Base-by-base conservation (phyloP, 2,888 invertebrate genomes). In the Hedya salicella region DNA sequence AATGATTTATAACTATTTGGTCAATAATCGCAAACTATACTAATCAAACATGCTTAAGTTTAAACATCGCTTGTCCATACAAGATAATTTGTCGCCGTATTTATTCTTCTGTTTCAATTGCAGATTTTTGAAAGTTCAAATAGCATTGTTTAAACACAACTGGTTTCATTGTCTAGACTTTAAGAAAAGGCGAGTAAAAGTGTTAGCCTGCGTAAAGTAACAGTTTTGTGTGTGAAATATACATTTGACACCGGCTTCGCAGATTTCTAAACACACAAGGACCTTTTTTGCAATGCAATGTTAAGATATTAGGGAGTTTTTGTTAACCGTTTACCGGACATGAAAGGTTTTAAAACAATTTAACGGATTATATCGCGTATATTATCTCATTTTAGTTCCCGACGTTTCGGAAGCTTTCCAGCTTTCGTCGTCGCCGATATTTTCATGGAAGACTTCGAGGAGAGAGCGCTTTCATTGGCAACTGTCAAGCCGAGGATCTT, bases 91-190 rank as follows among this genome's bases (percentile, higher is more conserved):
- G 73, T 76, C 79, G 81, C 77, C 81, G 81, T 86, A 84, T 89
- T 89, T 85, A 80, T 81, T 80, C 76, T 78, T 74, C 75, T 80
- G 85, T 86, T 85, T 88, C 88, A 81, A 86, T 88, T 84, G 87
- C 83, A 83, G 81, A 88, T 83, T 81, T 88, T 86, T 74, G 89
- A 91, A 91, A 91, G 91, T 89, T 78, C 85, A 89, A 91, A 91
- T 80, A 90, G 73, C 73, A 78, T 75, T 76, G 76, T 78, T 85
- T 79, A 87, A 88, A 88, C 82, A 86, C 79, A 79, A 79, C 75
- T 73, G 73, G 73, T 73, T 78, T 80, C 75, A 77, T 80, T 79
- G 83, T 85, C 82, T 83, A 84, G 81, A 82, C 81, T 76, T 71
- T 68, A 73, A 73, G 72, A 79, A 81, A 78, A 76, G 77, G 72